A percentile compares a stretch with the other conserved stretches of the same genome.
Evolutionary conservation across 2,113 vertebrate genomes (phyloP).

Genomic region (Gopherus evgoodei): DNA sequence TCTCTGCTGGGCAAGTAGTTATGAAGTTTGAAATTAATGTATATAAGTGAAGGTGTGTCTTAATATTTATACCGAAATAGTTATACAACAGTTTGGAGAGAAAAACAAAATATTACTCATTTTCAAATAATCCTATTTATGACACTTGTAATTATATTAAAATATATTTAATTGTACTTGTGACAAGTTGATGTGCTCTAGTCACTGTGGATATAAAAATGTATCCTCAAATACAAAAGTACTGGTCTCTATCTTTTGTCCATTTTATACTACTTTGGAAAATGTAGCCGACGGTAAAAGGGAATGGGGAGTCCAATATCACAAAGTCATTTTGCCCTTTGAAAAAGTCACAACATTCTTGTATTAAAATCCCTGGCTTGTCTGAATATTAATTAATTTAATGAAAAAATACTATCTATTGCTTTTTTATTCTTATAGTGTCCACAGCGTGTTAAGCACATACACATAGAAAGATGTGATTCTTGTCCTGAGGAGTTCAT

Average conservation of each 20-base stretch:
- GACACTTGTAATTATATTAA: not conserved
- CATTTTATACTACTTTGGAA: slow-evolving; percentile 1
- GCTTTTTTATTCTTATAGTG: rapidly evolving
- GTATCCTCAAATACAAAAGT: slow-evolving; percentile 34
- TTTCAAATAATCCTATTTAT: slow-evolving; percentile 12
- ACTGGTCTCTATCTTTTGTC: not conserved
- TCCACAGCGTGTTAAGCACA: not conserved
- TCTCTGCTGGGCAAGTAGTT: not conserved
- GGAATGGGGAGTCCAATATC: not conserved
- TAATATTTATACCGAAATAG: not conserved
- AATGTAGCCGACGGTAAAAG: not conserved
- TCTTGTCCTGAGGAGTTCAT: not conserved
- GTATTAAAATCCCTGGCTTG: not conserved
- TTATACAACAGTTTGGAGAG: not conserved
- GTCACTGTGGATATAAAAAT: slow-evolving; percentile 5
- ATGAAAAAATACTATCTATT: rapidly evolving
- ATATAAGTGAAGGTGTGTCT: not conserved
- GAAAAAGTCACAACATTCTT: not conserved
- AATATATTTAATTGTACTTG: slow-evolving; percentile 44
- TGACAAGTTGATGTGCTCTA: slow-evolving; percentile 42
- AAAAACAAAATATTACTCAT: not conserved
- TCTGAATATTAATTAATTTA: not conserved
- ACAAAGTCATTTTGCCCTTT: not conserved
- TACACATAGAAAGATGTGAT: not conserved
- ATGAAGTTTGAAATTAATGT: not conserved